These are phyloP conservation scores for Poeciliopsis retropinna DNA, from an alignment of 2,113 vertebrate species.

Conservation along the genomic window DNA sequence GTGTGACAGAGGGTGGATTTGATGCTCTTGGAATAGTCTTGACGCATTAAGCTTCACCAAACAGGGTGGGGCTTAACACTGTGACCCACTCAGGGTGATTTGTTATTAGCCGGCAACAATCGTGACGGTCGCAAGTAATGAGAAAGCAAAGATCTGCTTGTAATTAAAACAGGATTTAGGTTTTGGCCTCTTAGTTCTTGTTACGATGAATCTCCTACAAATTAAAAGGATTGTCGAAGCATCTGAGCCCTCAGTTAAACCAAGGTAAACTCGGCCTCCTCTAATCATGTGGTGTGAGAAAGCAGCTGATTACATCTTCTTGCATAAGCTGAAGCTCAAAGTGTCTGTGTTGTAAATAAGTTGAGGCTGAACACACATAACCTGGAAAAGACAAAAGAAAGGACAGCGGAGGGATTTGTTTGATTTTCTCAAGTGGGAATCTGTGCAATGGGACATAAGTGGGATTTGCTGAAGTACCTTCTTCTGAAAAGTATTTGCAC, in stretches of 20 bases:
- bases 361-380: slow-evolving; percentile 38
- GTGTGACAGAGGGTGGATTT: slow-evolving; percentile 4
- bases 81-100: slow-evolving; percentile 11
- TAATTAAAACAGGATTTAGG: slow-evolving; percentile 45
- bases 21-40: background rate
- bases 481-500: background rate
- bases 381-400: slow-evolving; percentile 44
- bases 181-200: slow-evolving; percentile 16
- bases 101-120: slow-evolving; percentile 30
- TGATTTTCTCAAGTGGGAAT: slow-evolving; percentile 45
- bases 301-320: slow-evolving; percentile 45
- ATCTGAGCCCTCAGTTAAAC: slow-evolving; percentile 14
- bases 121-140: slow-evolving; percentile 20
- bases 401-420: slow-evolving; percentile 10
- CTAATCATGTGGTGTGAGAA: slow-evolving; percentile 35
- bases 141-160: slow-evolving; percentile 14
- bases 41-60: background rate
- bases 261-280: slow-evolving; percentile 17
- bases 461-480: background rate
- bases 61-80: slow-evolving; percentile 16
- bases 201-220: slow-evolving; percentile 23
- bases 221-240: slow-evolving; percentile 21
- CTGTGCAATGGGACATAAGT: slow-evolving; percentile 47
- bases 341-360: slow-evolving; percentile 17
- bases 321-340: slow-evolving; percentile 43